Conservation (phyloP, 2,797 vertebrate genomes). For the Liasis olivaceus region DNA sequence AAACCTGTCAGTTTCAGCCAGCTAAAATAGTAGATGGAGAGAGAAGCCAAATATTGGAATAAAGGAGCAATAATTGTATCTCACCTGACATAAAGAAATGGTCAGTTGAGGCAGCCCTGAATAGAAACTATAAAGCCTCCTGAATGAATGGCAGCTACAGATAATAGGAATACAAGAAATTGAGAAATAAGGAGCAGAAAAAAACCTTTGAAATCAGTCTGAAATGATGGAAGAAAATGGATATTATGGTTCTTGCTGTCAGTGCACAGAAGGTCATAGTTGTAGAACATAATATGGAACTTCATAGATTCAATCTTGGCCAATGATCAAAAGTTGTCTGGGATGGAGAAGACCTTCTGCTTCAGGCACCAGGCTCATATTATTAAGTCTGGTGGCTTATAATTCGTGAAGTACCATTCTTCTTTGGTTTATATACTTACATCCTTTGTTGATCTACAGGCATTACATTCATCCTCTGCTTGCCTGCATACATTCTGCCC, state of each 20-base stretch:
- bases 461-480: neutral
- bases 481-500: neutral
- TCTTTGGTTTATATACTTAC: neutral
- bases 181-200: neutral
- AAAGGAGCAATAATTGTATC: conserved; percentile 16
- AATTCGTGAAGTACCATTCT: neutral
- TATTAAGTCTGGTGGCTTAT: neutral
- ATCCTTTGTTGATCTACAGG: neutral
- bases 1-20: conserved; percentile 26
- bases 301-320: neutral
- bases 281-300: neutral
- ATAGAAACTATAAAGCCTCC: neutral
- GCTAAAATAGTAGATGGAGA: neutral
- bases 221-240: neutral
- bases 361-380: neutral
- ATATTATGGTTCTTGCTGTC: neutral
- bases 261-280: neutral
- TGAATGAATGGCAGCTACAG: conserved; percentile 2
- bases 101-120: neutral
- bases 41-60: conserved; percentile 24
- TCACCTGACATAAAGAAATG: conserved; percentile 4
- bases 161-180: conserved; percentile 25
- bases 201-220: conserved; percentile 25
- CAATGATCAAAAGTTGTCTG: neutral
- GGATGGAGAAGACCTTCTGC: neutral